Evolutionary conservation across 1,140 invertebrate genomes (phyloP).

Genomic region (Lucilia cuprina): DNA sequence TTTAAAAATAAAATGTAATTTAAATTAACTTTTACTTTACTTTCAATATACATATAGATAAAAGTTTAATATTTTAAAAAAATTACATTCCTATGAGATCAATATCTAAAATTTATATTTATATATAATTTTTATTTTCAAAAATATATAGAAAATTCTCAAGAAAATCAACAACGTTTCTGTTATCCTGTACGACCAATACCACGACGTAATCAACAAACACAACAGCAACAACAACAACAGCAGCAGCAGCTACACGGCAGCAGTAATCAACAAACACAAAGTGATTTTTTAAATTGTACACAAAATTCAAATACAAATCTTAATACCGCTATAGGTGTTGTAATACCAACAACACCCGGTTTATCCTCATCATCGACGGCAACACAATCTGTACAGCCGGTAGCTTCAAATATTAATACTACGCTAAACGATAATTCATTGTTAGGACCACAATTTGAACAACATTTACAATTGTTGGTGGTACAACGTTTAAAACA

Average conservation of each 20-base stretch:
- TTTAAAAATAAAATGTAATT: background rate
- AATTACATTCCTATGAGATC: too few species aligned
- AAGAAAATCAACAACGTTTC: conserved; percentile 54
- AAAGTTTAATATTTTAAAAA: background rate
- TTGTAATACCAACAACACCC: conserved; percentile 57
- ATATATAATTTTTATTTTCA: conserved; percentile 1
- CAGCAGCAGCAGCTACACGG: conserved; percentile 34
- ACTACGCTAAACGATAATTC: conserved; percentile 4
- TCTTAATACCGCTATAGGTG: conserved; percentile 50
- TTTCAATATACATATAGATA: too few species aligned
- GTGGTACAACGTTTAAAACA: background rate
- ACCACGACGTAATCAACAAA: conserved; percentile 54
- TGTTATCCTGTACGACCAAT: conserved; percentile 59
- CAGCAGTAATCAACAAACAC: conserved; percentile 36
- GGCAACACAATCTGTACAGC: background rate
- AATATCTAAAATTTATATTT: background rate
- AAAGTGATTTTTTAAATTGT: conserved; percentile 19
- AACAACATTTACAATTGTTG: background rate
- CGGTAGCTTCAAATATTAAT: background rate
- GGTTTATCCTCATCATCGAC: conserved; percentile 36
- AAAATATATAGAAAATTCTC: conserved; percentile 49
- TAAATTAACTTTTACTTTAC: background rate
- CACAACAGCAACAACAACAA: conserved; percentile 30
- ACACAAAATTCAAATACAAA: conserved; percentile 3
- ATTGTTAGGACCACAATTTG: conserved; percentile 14